Conservation (phyloP, 2,888 invertebrate genomes). For the Ectobius pallidus region DNA sequence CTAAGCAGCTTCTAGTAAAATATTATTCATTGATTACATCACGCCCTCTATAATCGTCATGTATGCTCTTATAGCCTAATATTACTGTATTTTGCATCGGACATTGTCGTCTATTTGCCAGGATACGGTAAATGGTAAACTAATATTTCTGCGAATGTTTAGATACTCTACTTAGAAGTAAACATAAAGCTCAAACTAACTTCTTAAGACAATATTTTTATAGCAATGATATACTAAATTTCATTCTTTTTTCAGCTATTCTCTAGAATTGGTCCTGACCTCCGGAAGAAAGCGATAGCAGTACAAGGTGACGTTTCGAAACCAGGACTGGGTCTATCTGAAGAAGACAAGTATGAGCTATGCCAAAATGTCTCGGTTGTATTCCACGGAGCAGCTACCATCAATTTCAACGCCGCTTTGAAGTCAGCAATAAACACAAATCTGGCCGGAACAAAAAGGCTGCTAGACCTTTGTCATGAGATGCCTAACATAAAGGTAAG, state of each 20-base stretch:
- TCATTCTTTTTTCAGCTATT: constrained; percentile 28
- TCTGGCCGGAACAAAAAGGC: constrained; percentile 54
- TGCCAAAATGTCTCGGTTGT: neutral
- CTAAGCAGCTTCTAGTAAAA: too few relatives aligned
- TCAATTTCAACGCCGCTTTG: neutral
- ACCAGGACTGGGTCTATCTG: neutral
- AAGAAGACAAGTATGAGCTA: neutral
- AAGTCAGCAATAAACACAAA: neutral
- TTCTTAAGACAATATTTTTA: too few relatives aligned
- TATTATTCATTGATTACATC: too few relatives aligned
- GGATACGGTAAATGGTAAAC: too few relatives aligned
- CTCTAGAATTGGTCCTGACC: constrained; percentile 53
- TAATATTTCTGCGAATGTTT: too few relatives aligned
- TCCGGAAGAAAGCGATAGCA: constrained; percentile 66
- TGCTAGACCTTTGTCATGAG: constrained; percentile 59
- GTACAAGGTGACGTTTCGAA: constrained; percentile 52
- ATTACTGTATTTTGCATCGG: too few relatives aligned
- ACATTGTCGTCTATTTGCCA: too few relatives aligned
- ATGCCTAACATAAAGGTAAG: constrained; percentile 58
- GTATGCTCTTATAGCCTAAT: too few relatives aligned
- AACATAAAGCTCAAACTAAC: too few relatives aligned
- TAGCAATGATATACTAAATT: too few relatives aligned
- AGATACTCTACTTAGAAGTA: too few relatives aligned
- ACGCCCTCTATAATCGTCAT: too few relatives aligned
- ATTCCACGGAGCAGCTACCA: neutral